These are phyloP conservation scores for Rhyzopertha dominica DNA, from an alignment of 1,140 invertebrate genomes.

Conservation along the genomic window DNA sequence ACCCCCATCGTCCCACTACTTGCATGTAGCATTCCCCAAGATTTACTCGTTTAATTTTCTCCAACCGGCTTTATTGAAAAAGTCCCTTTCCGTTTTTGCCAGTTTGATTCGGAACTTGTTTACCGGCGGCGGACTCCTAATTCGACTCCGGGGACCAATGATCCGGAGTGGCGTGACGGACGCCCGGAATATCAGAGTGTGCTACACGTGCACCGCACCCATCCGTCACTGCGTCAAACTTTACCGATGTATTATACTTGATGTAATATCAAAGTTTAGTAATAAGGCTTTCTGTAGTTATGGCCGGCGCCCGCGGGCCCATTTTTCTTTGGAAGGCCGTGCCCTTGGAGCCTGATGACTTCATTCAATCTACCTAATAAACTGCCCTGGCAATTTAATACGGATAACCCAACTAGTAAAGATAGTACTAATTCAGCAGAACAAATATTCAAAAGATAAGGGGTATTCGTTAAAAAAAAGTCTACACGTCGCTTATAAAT, in stretches of 20 bases:
- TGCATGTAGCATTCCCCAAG: slow-evolving; percentile 8
- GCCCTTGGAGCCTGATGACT: no score
- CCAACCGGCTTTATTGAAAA: slow-evolving; percentile 10
- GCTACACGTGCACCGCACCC: slow-evolving; percentile 8
- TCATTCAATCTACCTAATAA: no score
- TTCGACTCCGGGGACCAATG: slow-evolving; percentile 10
- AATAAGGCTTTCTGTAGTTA: slow-evolving; percentile 17
- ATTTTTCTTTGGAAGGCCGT: no score
- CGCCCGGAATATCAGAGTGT: slow-evolving; percentile 1
- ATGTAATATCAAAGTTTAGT: slow-evolving; percentile 22
- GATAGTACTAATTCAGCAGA: no score
- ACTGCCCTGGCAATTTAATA: no score
- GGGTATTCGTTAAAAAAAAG: no score
- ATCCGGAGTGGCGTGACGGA: slow-evolving; percentile 12
- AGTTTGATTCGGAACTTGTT: slow-evolving; percentile 12
- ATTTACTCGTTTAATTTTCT: slow-evolving; percentile 14
- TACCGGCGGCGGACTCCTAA: slow-evolving; percentile 10
- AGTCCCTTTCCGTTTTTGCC: slow-evolving; percentile 13
- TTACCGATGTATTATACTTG: slow-evolving; percentile 21
- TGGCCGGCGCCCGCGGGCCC: slow-evolving; percentile 5
- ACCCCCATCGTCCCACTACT: slow-evolving; percentile 1
- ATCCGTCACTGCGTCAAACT: slow-evolving; percentile 22
- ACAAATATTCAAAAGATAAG: no score
- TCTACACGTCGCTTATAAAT: no score
- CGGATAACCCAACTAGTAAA: no score